Conservation (phyloP, 2,113 vertebrate species). For the Alectura lathami region DNA sequence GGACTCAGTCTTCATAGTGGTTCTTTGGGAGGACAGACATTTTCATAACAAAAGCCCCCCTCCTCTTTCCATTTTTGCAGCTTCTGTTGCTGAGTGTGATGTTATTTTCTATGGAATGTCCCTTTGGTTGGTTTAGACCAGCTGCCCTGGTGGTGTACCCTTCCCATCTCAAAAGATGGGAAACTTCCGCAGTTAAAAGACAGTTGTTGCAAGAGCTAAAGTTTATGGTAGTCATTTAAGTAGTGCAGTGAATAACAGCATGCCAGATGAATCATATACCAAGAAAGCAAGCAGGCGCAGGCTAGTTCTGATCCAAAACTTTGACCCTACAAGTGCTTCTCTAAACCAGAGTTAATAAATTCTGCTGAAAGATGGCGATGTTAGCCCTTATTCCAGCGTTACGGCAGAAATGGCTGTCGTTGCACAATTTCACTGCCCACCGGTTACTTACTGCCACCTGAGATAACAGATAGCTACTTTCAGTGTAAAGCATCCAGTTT, state of each 20-base stretch:
- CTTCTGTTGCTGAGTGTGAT: not conserved
- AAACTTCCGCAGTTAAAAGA: too few relatives aligned
- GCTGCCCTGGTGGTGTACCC: not conserved
- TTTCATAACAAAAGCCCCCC: not conserved
- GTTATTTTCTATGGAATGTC: not conserved
- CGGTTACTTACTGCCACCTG: not conserved
- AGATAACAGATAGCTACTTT: not conserved
- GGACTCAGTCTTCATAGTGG: not conserved
- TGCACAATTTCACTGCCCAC: not conserved
- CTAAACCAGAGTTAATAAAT: not conserved
- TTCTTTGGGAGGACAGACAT: not conserved
- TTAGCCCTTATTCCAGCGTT: not conserved
- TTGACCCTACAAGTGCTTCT: not conserved
- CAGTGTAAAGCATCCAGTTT: not conserved
- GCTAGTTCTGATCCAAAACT: not conserved
- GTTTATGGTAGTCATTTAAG: not conserved
- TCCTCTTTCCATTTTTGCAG: not conserved
- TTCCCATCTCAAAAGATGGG: too few relatives aligned
- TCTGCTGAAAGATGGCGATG: not conserved
- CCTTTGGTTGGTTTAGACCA: not conserved
- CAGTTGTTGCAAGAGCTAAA: not conserved
- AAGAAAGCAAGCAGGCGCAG: not conserved
- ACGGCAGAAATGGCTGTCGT: not conserved
- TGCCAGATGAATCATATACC: fast-evolving
- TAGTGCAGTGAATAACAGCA: not conserved